These are phyloP conservation scores for Corynorhinus townsendii DNA, from an alignment of 2,113 vertebrate species.

Conservation along the genomic window DNA sequence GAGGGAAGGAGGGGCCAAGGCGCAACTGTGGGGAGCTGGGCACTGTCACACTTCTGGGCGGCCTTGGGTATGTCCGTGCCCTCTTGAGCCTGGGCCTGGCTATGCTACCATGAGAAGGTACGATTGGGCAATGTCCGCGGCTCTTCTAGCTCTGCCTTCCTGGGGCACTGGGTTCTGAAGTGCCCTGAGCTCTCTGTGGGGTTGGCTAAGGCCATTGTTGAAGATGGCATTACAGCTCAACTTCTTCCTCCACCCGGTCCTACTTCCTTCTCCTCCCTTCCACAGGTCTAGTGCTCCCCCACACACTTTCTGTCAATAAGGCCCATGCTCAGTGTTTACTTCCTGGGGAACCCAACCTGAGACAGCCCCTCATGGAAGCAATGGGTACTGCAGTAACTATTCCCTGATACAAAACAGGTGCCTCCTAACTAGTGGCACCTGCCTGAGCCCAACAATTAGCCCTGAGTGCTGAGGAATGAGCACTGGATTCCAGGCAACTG, in stretches of 20 bases:
- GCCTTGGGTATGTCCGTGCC: background rate
- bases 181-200: background rate
- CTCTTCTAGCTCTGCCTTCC: background rate
- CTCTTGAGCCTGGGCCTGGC: background rate
- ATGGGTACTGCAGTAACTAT: background rate
- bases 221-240: background rate
- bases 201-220: too few relatives aligned
- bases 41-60: background rate
- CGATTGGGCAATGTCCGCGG: rapidly evolving
- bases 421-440: background rate
- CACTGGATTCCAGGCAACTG: background rate
- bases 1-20: background rate
- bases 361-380: background rate
- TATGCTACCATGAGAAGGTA: background rate
- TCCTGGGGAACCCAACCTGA: background rate
- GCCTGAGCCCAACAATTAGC: background rate
- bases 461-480: background rate
- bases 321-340: too few relatives aligned
- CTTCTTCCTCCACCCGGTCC: background rate
- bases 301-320: background rate
- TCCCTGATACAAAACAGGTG: background rate
- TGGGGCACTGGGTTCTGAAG: background rate
- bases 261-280: background rate
- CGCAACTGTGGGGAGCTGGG: background rate
- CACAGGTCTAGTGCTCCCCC: background rate